Base-by-base conservation (phyloP, 2,113 vertebrate species). In the Lagopus muta region DNA sequence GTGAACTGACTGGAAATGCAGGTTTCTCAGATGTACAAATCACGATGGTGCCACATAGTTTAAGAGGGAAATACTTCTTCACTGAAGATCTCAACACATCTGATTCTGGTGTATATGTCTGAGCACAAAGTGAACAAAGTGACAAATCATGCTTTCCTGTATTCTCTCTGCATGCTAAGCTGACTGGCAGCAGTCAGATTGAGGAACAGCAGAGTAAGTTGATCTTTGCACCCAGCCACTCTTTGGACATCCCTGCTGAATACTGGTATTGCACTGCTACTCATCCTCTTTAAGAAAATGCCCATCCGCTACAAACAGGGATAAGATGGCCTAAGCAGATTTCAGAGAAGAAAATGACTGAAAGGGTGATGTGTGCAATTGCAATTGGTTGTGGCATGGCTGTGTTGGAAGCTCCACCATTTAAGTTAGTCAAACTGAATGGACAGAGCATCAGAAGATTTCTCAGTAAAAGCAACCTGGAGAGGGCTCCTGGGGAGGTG, bases 31-130 rank as follows among this genome's bases (percentile, higher is more conserved):
- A 75, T 32, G 5, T 54, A 48, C n/a, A 85, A 65, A 79, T 9
- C 36, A 92, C 57, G 48, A 69, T 4, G 55, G 19, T 69, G 22
- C 5, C 7, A 48, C 22, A 87, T 60, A 24, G 57, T 84, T 81
- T 69, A 75, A 36, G 45, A 34, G 73, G 3, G 18, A 38, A 28
- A 47, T 43, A 87, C 13, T 84, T 70, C 48, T 75, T 66, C 30
- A 2, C n/a, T 17, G 66, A 87, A 17, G 32, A 82, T 78, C 22
- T 30, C 0, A 0, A 15, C 54, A 76, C n/a, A 27, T 6, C 28
- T 92, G 54, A 54, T 69, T 85, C 79, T 91, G 18, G 85, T 69
- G 57, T n/a, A 32, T 17, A 55, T 70, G 8, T 61, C 27, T 65
- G 48, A 82, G 34, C 11, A 17, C 6, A 72, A 36, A 54, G 52